These are phyloP conservation scores for Fukomys damarensis DNA, from an alignment of 2,113 vertebrate genomes.

Conservation along the genomic window DNA sequence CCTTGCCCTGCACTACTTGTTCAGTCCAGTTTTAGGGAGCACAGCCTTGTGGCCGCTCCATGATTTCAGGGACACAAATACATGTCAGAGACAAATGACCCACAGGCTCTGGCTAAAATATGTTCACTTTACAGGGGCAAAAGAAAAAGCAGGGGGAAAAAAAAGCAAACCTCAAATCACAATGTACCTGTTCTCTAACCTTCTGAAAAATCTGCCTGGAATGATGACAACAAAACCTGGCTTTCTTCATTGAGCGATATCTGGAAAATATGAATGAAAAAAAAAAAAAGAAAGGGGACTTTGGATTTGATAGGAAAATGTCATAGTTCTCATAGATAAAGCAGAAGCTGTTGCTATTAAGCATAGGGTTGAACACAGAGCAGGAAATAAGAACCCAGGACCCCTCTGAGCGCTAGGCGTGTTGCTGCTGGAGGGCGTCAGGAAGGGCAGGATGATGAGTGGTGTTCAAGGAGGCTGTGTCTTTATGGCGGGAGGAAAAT, in stretches of 20 bases:
- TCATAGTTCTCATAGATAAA: conserved; percentile 47
- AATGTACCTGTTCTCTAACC: conserved; percentile 29
- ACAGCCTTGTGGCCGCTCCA: conserved; percentile 57
- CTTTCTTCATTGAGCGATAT: conserved; percentile 5
- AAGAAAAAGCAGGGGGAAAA: not conserved
- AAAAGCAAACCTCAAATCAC: conserved; percentile 4
- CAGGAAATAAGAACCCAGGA: not conserved
- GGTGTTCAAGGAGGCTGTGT: not conserved
- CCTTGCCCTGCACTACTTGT: not conserved
- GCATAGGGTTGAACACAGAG: not conserved
- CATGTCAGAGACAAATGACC: conserved; percentile 76
- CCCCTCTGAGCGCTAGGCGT: not conserved
- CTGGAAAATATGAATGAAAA: not conserved
- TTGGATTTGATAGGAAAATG: not conserved
- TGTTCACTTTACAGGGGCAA: conserved; percentile 14
- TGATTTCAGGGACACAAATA: conserved; percentile 77
- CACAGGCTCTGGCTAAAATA: not conserved
- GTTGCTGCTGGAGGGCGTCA: not conserved
- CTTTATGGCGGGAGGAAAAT: not conserved
- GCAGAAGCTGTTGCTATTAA: conserved; percentile 52
- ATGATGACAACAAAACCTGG: conserved; percentile 3
- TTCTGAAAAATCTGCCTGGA: conserved; percentile 35
- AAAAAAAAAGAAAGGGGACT: not conserved
- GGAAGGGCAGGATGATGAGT: too few relatives aligned
- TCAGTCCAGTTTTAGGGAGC: conserved; percentile 40